Evolutionary conservation across 2,113 vertebrate genomes (phyloP).

Genomic region (Herpetotheres cachinnans): DNA sequence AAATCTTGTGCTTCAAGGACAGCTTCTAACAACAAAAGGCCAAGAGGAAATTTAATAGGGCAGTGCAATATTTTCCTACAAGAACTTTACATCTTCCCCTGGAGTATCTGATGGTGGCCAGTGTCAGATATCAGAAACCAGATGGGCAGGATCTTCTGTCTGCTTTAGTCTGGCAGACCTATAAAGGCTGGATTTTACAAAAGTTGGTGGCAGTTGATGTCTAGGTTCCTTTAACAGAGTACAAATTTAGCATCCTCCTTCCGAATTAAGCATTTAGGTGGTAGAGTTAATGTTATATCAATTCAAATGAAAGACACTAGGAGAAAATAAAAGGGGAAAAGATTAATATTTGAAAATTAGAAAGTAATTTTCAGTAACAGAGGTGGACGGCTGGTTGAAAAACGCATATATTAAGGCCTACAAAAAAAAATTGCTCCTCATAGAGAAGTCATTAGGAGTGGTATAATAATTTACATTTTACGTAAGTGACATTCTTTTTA

Average conservation of each 20-base stretch:
- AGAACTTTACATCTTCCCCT: neutral
- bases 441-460: slow-evolving; percentile 33
- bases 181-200: slow-evolving; percentile 3
- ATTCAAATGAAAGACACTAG: slow-evolving; percentile 32
- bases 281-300: slow-evolving; percentile 48
- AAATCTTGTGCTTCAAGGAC: neutral
- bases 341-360: slow-evolving; percentile 57
- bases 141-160: neutral
- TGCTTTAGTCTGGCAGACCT: slow-evolving; percentile 11
- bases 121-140: neutral
- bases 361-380: slow-evolving; percentile 45
- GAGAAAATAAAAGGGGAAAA: slow-evolving; percentile 45
- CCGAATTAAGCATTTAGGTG: slow-evolving; percentile 53
- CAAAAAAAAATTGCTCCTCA: neutral
- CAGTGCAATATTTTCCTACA: neutral
- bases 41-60: neutral
- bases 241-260: slow-evolving; percentile 65
- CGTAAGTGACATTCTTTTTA: neutral
- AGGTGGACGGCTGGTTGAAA: slow-evolving; percentile 43
- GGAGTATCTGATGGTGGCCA: neutral
- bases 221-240: slow-evolving; percentile 44
- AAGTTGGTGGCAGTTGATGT: slow-evolving; percentile 18
- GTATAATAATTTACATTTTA: slow-evolving; percentile 43
- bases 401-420: slow-evolving; percentile 34
- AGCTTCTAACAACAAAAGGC: neutral